Conservation (phyloP, 2,888 invertebrate genomes). For the Bhutanitis thaidina region DNA sequence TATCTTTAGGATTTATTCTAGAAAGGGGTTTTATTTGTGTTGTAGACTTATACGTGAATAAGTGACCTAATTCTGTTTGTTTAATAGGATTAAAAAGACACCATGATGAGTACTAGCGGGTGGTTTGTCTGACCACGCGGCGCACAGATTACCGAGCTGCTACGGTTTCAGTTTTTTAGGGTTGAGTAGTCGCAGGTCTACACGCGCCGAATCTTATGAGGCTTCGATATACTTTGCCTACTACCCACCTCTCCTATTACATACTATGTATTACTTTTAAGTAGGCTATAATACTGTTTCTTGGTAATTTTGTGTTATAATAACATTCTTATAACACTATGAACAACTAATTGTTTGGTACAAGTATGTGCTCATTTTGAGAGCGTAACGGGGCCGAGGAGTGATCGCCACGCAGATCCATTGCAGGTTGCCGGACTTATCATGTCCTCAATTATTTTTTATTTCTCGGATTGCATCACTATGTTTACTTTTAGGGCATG, state of each 20-base stretch:
- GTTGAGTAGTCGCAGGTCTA: conserved; percentile 48
- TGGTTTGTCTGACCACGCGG: conserved; percentile 42
- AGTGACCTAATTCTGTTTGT: conserved; percentile 20
- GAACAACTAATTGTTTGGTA: too few species aligned
- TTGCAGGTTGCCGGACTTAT: too few species aligned
- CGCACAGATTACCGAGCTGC: conserved; percentile 61
- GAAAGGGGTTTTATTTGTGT: conserved; percentile 19
- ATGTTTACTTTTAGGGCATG: too few species aligned
- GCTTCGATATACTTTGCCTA: conserved; percentile 38
- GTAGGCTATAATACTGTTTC: background rate
- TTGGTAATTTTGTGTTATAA: background rate
- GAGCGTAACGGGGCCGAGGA: too few species aligned
- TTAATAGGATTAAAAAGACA: conserved; percentile 67
- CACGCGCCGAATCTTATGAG: conserved; percentile 35
- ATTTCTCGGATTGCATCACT: too few species aligned
- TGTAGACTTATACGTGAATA: background rate
- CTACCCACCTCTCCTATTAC: background rate
- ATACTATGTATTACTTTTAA: background rate
- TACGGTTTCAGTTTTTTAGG: conserved; percentile 74
- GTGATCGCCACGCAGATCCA: too few species aligned
- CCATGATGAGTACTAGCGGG: conserved; percentile 32
- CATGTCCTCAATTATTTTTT: too few species aligned
- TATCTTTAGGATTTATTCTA: too few species aligned
- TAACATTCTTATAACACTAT: too few species aligned
- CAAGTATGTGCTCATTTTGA: too few species aligned